Evolutionary conservation across 2,113 vertebrate genomes (phyloP), one percentile per base, ranked within the genome.

Genomic region (Benitochromis conjunctus): DNA sequence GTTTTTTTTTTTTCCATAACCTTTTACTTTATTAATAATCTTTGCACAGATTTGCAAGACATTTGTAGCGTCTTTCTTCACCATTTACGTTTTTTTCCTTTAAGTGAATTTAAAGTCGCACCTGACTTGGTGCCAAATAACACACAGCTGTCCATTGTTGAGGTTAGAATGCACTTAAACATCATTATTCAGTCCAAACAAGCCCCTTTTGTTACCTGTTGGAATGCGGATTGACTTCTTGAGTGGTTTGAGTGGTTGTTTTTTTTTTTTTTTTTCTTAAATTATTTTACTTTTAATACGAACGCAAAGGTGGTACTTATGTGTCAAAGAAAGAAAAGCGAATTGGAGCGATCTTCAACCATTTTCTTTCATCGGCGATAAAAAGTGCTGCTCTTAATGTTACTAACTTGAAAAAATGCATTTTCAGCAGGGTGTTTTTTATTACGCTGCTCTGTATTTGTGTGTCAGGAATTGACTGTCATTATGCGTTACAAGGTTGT

Each of bases 361-460:
- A 31, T 76, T 76, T 76, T 31, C 6, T 53, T 31, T 13, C 9
- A 31, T 74, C 16, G 5, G 5, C 1, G 6, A 31, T 48, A 24
- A 9, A 51, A 51, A 29, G 69, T 51, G 69, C 43, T 74, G 43
- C 4, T 29, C 4, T 74, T 51, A 74, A 51, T 29, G 24, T 74
- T 74, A 29, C 9, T 76, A 76, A 19, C 6, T n/a, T 76, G 0
- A 10, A 3, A 8, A 76, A 76, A 18, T 0, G 24, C 24, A 53
- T 19, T 76, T 51, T 31, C 18, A 76, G 46, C 46, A n/a, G 46
- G 29, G 26, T 76, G 71, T 13, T 76, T 76, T 53, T 48, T 34
- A 13, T 53, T 34, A 34, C 4, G 6, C 69, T 74, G 16, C 46
- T 46, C 69, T 51, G 43, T 76, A 51, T 71, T 71, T 46, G 21